Evolutionary conservation across 2,797 vertebrate species (phyloP).

Genomic region (Linurgus olivaceus): DNA sequence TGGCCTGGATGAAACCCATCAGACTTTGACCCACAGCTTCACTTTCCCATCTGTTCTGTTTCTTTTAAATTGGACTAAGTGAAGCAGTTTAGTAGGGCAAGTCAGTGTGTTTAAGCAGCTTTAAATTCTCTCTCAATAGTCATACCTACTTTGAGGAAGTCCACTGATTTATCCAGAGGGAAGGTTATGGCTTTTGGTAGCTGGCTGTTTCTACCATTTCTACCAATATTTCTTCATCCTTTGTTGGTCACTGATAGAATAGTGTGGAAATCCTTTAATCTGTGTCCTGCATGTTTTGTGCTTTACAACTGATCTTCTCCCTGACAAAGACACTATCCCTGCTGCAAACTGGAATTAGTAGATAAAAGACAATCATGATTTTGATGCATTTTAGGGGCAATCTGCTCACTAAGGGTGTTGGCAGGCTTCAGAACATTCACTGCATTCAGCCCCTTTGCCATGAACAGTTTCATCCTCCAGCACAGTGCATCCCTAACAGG

Average conservation of each 20-base stretch:
- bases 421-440: neutral
- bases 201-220: neutral
- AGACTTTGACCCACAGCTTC: neutral
- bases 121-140: neutral
- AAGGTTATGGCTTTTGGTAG: neutral
- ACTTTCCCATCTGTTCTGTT: neutral
- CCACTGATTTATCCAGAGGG: neutral
- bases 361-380: neutral
- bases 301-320: neutral
- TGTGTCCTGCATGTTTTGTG: neutral
- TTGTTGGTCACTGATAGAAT: neutral
- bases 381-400: neutral
- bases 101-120: neutral
- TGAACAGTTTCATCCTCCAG: neutral
- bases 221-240: rapidly evolving
- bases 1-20: neutral
- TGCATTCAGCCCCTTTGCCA: neutral
- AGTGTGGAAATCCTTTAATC: neutral
- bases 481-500: neutral
- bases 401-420: neutral
- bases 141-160: neutral
- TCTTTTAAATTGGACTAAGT: neutral
- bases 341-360: neutral
- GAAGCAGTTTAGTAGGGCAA: neutral
- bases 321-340: neutral